Evolutionary conservation across 64 coral and sea anemone species (phyloP), one percentile per base, ranked within the genome.

Genomic region (Montipora foliosa): DNA sequence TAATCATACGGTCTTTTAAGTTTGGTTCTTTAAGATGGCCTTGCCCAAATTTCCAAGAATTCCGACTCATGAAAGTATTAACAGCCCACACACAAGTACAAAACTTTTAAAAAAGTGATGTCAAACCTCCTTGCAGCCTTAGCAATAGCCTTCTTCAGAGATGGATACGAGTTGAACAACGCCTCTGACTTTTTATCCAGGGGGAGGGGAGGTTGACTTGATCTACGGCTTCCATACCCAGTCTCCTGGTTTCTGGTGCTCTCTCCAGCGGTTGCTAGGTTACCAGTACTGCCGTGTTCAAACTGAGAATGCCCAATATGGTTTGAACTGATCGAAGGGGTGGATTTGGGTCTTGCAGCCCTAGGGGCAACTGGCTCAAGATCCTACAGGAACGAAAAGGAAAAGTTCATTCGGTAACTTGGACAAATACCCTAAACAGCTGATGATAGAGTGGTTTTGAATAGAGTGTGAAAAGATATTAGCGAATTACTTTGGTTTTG

Each of bases 191-290:
- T 49, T n/a, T 91, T 74, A 8, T 97, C 92, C 29, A 97, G 17
- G 7, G 61, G 61, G 61, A 64, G 11, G 15, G 60, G 70, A 62
- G 95, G 87, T 10, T 97, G 95, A 29, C 49, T 75, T 49, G 80
- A 8, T 47, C 9, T 89, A 6, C 95, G 78, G 87, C 91, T 91
- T 15, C 84, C 95, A 16, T 89, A 97, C 16, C 95, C 95, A 94
- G 89, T 97, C 47, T 97, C 95, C 44, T 97, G 95, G 47, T 97
- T 97, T 8, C 83, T 84, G 0, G 95, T 97, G n/a, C 88, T 94
- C 68, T 97, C 95, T 55, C 95, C 95, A 8, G 83, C 16, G 14
- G 95, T 97, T 67, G 77, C 95, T 79, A 97, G 89, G 82, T 97
- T 97, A 55, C 95, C 95, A 80, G 89, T 78, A 55, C 95, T 97